phyloP scores from a whole-genome alignment of 2,888 invertebrate genomes.

The Limnephilus auricula region DNA sequence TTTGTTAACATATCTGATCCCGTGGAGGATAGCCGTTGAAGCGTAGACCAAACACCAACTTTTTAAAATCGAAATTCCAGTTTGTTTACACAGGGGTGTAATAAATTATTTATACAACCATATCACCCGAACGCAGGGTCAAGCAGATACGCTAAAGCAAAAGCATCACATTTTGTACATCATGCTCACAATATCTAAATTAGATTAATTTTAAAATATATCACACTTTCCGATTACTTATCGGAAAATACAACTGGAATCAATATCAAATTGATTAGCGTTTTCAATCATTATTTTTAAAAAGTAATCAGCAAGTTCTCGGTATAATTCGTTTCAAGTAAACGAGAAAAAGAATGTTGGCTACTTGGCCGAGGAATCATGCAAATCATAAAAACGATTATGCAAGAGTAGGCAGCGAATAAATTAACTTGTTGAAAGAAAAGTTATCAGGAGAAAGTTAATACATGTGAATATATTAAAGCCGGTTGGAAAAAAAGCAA shows the following conservation, averaged over 20 bases:
- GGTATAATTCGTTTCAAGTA: constrained; percentile 4
- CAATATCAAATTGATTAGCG: neutral
- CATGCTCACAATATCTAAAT: neutral
- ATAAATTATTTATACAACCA: neutral
- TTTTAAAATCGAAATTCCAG: neutral
- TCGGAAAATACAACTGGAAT: neutral
- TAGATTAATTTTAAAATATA: neutral
- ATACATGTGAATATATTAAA: constrained; percentile 11
- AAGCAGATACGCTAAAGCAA: neutral
- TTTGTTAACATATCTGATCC: neutral
- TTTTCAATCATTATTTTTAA: neutral
- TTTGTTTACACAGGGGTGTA: neutral
- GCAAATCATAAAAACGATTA: constrained; percentile 8
- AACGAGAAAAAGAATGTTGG: neutral
- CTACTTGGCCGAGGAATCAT: neutral
- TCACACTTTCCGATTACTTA: neutral
- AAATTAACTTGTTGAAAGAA: constrained; percentile 12
- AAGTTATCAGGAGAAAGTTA: constrained; percentile 4
- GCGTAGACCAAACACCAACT: neutral
- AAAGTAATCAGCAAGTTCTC: neutral
- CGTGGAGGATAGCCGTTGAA: neutral
- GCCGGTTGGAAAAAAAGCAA: neutral
- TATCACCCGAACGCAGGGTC: neutral
- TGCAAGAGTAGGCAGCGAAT: neutral
- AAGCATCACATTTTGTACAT: neutral